Conservation (phyloP, 2,888 invertebrate genomes). For the Thyatira batis region DNA sequence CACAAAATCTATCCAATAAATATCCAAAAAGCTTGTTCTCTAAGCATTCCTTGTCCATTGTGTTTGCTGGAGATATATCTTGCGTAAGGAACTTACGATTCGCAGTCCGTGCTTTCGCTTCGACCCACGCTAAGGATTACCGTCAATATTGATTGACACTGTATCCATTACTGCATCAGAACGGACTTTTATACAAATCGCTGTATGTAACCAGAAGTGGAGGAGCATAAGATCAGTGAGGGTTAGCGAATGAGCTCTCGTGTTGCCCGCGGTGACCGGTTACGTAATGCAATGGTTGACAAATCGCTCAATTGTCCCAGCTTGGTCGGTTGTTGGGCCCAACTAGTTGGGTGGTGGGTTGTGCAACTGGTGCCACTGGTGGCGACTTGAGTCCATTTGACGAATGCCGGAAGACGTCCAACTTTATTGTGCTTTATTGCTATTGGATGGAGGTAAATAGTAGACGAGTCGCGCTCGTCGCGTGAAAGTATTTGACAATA, state of each 20-base stretch:
- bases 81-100: slow-evolving; percentile 72
- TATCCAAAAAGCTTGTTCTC: slow-evolving; percentile 81
- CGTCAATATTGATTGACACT: slow-evolving; percentile 62
- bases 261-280: slow-evolving; percentile 60
- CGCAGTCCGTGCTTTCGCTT: slow-evolving; percentile 57
- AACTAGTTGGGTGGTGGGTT: slow-evolving; percentile 70
- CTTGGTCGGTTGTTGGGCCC: slow-evolving; percentile 54
- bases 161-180: slow-evolving; percentile 66
- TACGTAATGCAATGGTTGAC: slow-evolving; percentile 74
- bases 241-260: slow-evolving; percentile 48
- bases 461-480: slow-evolving; percentile 44
- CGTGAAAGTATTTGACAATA: slow-evolving; percentile 46
- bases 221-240: slow-evolving; percentile 39
- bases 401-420: slow-evolving; percentile 74
- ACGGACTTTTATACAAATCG: slow-evolving; percentile 52
- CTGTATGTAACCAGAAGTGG: slow-evolving; percentile 56
- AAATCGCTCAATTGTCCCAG: slow-evolving; percentile 79
- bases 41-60: slow-evolving; percentile 76
- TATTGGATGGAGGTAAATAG: slow-evolving; percentile 62
- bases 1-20: slow-evolving; percentile 80
- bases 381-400: slow-evolving; percentile 57
- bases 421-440: slow-evolving; percentile 72
- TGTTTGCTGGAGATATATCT: slow-evolving; percentile 77
- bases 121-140: slow-evolving; percentile 65
- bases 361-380: slow-evolving; percentile 64